Evolutionary conservation across 2,888 invertebrate genomes (phyloP).

Genomic region (Campoplex capitator): DNA sequence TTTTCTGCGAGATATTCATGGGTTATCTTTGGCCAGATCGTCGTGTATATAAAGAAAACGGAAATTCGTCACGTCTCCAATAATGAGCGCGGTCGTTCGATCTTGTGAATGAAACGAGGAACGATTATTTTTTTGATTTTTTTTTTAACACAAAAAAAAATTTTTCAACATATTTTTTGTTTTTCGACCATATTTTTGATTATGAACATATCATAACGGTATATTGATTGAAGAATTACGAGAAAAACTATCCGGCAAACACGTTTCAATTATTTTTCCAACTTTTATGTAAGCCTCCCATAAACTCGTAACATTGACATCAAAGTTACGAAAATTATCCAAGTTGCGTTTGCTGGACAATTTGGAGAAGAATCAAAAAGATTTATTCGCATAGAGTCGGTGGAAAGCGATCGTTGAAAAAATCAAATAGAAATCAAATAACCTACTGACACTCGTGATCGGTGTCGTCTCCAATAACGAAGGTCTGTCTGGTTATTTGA

Average conservation of each 20-base stretch:
- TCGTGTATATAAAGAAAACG: slow-evolving; percentile 46
- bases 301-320: too few relatives aligned
- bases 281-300: too few relatives aligned
- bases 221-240: slow-evolving; percentile 21
- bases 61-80: slow-evolving; percentile 63
- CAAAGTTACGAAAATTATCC: too few relatives aligned
- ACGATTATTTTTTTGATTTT: neutral
- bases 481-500: slow-evolving; percentile 36
- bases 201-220: slow-evolving; percentile 19
- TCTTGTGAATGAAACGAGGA: neutral
- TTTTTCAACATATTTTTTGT: too few relatives aligned
- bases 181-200: too few relatives aligned
- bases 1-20: slow-evolving; percentile 36
- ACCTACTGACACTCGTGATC: slow-evolving; percentile 52
- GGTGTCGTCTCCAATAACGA: neutral
- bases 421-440: slow-evolving; percentile 65
- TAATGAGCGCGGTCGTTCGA: slow-evolving; percentile 62
- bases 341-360: too few relatives aligned
- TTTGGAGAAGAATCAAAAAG: too few relatives aligned
- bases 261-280: too few relatives aligned
- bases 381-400: neutral
- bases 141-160: too few relatives aligned
- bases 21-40: neutral
- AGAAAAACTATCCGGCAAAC: neutral
- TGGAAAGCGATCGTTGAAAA: slow-evolving; percentile 65